Percentiles rank a stretch among this genome's conserved stretches.
These are phyloP conservation scores for Acanthosepion esculentum DNA, from an alignment of 2,888 invertebrate species.

Conservation along the genomic window DNA sequence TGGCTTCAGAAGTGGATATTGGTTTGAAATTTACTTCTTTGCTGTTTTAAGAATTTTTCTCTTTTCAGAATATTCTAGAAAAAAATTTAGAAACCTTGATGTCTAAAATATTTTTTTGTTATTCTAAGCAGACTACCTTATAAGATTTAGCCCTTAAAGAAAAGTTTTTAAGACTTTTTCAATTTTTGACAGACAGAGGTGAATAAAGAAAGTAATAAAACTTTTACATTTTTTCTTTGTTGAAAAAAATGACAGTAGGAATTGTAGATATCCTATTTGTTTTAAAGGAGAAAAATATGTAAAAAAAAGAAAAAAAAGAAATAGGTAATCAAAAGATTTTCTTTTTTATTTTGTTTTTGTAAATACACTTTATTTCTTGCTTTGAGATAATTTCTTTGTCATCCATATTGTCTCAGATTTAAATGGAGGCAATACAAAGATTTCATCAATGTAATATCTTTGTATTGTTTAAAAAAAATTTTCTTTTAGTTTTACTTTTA, in stretches of 20 bases:
- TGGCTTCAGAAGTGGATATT: conserved; percentile 20
- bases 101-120: not conserved
- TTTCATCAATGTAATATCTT: too few species aligned
- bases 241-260: not conserved
- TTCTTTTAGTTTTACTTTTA: too few species aligned
- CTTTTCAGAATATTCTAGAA: conserved; percentile 33
- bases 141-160: not conserved
- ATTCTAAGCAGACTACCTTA: conserved; percentile 10
- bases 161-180: not conserved
- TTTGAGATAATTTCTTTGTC: too few species aligned
- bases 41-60: conserved; percentile 7
- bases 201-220: conserved; percentile 11
- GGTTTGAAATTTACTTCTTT: not conserved
- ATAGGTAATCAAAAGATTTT: too few species aligned
- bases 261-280: too few species aligned
- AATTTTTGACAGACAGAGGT: conserved; percentile 33
- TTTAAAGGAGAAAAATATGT: too few species aligned
- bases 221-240: not conserved
- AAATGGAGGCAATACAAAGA: too few species aligned
- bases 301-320: too few species aligned
- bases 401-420: too few species aligned
- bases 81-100: not conserved
- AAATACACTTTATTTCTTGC: too few species aligned
- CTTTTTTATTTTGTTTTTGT: too few species aligned
- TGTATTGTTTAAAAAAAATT: too few species aligned